Base-by-base conservation (phyloP, 2,113 vertebrate genomes). In the Muntiacus muntjak region DNA sequence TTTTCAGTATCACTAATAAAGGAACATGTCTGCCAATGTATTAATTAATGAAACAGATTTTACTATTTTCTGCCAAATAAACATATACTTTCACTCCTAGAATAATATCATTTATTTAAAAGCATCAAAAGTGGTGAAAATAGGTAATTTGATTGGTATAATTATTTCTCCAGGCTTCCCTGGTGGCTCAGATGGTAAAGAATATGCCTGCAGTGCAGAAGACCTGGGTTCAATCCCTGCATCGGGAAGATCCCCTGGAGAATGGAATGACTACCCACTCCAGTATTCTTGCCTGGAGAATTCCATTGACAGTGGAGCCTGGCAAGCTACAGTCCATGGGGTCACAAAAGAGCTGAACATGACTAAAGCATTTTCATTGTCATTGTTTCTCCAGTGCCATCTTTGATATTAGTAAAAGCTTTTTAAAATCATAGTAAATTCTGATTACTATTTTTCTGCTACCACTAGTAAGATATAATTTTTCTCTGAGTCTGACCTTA, bases 31-130 rank as follows among this genome's bases (percentile, higher is more conserved):
- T 84, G 45, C 17, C 60, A 23, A 62, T 76, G 98, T 95, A 97
- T 97, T 98, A 97, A 95, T 98, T 98, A 98, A 96, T 97, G 82
- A 98, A 98, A 81, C 33, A 95, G 28, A 92, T 21, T 17, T 98
- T 98, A 96, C 7, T 79, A 25, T 97, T 54, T 87, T 89, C 57
- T 97, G 52, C 28, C 14, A 96, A 86, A 83, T 54, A 89, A 67
- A 54, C n/a, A 98, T 83, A 71, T 19, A 91, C 2, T 64, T 92
- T 62, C 2, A 85, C 6, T 76, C 21, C 1, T 95, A 55, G 76
- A 98, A 98, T 94, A 95, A 96, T 91, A 8, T 58, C 55, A 95
- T 97, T 98, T 98, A 90, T 95, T 54, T 9, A 13, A 60, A 98
- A 98, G 96, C 89, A 98, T 83, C 60, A 97, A 97, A 92, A 60